Evolutionary conservation across 2,797 vertebrate species (phyloP).

Genomic region (Ctenochaetus hawaiiensis): DNA sequence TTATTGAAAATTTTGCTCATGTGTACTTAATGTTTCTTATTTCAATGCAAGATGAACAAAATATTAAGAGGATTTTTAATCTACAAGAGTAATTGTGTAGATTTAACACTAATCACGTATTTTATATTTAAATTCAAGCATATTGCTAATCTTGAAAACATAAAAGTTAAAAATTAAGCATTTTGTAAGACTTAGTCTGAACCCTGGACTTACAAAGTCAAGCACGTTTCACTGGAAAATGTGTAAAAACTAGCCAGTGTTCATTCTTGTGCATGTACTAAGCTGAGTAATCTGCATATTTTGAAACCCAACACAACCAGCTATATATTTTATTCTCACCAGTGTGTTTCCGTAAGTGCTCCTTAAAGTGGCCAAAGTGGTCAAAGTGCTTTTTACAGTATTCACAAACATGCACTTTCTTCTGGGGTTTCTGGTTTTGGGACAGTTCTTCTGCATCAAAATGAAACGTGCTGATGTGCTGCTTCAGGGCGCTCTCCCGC

Average conservation of each 20-base stretch:
- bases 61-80: too few relatives aligned
- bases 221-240: neutral
- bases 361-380: conserved; percentile 99
- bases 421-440: conserved; percentile 92
- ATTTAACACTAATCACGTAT: too few relatives aligned
- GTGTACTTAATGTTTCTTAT: too few relatives aligned
- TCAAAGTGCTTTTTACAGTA: conserved; percentile 98
- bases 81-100: too few relatives aligned
- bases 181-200: too few relatives aligned
- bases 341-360: conserved; percentile 97
- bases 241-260: neutral
- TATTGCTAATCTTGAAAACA: too few relatives aligned
- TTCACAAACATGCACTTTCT: conserved; percentile 97
- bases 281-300: neutral
- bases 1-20: too few relatives aligned
- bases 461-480: conserved; percentile 94
- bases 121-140: too few relatives aligned
- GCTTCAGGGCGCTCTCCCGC: conserved; percentile 94
- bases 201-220: conserved; percentile 3
- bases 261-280: neutral
- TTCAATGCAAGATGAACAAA: too few relatives aligned
- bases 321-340: conserved; percentile 82
- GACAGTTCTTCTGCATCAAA: conserved; percentile 92
- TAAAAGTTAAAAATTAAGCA: too few relatives aligned
- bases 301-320: neutral